Evolutionary conservation across 2,797 vertebrate genomes (phyloP), one percentile per base, ranked within the genome.

Genomic region (Calcarius lapponicus): DNA sequence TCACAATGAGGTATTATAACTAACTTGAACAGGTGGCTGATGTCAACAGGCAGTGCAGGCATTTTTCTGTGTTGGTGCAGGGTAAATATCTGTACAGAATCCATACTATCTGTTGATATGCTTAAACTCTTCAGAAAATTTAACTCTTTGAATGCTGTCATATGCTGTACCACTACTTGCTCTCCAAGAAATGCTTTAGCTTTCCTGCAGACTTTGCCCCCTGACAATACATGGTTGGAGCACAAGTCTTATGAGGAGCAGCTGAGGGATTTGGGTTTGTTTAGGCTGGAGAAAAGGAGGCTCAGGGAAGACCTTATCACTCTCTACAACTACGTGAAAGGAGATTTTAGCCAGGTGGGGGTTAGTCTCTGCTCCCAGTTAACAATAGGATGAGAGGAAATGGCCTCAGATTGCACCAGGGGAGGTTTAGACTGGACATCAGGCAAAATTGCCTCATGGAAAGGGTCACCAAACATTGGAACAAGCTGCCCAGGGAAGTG

Each of bases 1-100:
- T 88, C 94, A 93, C 79, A 83, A 92, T 58, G 91, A 95, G 69
- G 69, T 66, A 61, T 83, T 88, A 47, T 13, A 90, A 88, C 57
- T 69, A 80, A 61, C 51, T 51, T 79, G 90, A 88, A 88, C 0
- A 34, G 34, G 61, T 73, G 72, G 65, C 72, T 75, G 72, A 61
- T 92, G 80, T 67, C 94, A 95, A 93, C 80, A 92, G 61, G 80
- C 69, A 83, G 50, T 21, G 28, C 38, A 78, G 72, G 64, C 57
- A 62, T 48, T 83, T 91, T 62, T 61, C 45, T 29, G 4, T 53
- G 15, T 40, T 53, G 38, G 48, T 74, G 64, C 54, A 82, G 70
- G 54, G 80, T 58, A 70, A 69, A 40, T 1, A 5, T 7, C 81
- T 48, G 29, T 73, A 80, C 34, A 47, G 47, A 90, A 86, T 69